These are phyloP conservation scores for Fulica atra DNA, from an alignment of 2,113 vertebrate genomes.

Conservation along the genomic window DNA sequence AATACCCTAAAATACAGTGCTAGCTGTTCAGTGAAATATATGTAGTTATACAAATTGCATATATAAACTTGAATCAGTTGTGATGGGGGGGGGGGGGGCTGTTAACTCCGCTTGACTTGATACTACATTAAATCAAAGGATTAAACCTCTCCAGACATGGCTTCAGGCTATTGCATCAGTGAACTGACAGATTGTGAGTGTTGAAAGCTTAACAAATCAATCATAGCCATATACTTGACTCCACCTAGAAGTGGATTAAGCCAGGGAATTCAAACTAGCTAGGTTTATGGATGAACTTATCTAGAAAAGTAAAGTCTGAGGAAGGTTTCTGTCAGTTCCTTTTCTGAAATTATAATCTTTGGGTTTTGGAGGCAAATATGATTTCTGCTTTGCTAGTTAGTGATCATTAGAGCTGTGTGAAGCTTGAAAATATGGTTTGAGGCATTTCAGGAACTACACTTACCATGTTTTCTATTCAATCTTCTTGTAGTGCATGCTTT, in stretches of 20 bases:
- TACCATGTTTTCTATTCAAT: background rate
- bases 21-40: background rate
- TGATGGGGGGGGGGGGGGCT: background rate
- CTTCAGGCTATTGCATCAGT: conserved; percentile 22
- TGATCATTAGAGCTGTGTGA: background rate
- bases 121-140: conserved; percentile 15
- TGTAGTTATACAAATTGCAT: background rate
- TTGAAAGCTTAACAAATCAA: conserved; percentile 18
- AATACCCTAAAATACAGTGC: background rate
- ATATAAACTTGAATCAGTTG: background rate
- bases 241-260: background rate
- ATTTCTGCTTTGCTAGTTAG: background rate
- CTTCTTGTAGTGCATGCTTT: background rate
- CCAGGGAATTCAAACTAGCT: background rate
- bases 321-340: background rate
- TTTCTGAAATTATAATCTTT: background rate
- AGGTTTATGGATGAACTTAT: background rate
- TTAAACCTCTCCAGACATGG: conserved; percentile 36
- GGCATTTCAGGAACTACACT: background rate
- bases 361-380: background rate
- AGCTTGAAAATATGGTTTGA: background rate
- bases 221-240: background rate
- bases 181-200: background rate
- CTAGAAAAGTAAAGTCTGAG: background rate
- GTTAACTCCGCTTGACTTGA: background rate